Evolutionary conservation across 2,797 vertebrate species (phyloP).

Genomic region (Phoxinus dragarum): DNA sequence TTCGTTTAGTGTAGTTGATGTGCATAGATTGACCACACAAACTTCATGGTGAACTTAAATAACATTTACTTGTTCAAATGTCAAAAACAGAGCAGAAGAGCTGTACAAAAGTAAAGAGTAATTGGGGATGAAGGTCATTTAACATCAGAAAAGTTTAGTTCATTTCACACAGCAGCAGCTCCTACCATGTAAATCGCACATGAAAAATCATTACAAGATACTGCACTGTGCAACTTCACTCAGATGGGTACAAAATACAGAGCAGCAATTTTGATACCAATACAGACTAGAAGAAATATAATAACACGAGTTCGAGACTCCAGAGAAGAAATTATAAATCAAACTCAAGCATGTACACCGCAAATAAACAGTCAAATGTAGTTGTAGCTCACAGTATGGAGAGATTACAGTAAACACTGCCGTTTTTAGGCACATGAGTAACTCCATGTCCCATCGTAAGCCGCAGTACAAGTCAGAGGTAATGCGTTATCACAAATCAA

Average conservation of each 20-base stretch:
- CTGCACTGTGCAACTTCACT: constrained; percentile 62
- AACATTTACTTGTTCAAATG: constrained; percentile 82
- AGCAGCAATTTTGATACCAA: constrained; percentile 69
- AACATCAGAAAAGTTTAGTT: constrained; percentile 38
- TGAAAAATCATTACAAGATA: constrained; percentile 64
- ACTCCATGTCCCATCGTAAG: constrained; percentile 68
- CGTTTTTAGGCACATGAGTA: constrained; percentile 70
- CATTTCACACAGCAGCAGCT: constrained; percentile 66
- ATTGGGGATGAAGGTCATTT: constrained; percentile 56
- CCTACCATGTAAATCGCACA: constrained; percentile 72
- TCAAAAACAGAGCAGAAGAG: constrained; percentile 72
- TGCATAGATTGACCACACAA: constrained; percentile 46
- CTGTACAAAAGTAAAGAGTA: constrained; percentile 70
- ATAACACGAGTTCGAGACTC: constrained; percentile 66
- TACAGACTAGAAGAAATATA: constrained; percentile 69
- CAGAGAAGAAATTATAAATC: constrained; percentile 57
- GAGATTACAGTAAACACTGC: constrained; percentile 68
- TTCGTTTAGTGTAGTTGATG: not conserved
- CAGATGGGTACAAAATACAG: constrained; percentile 56
- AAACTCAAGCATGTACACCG: constrained; percentile 79
- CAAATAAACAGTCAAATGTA: constrained; percentile 71
- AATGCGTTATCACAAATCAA: constrained; percentile 81
- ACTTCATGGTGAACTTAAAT: constrained; percentile 74
- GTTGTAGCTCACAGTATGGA: constrained; percentile 20
- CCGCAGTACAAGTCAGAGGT: constrained; percentile 72